Evolutionary conservation across 2,888 invertebrate genomes (phyloP).

Genomic region (Halictus quadricinctus): DNA sequence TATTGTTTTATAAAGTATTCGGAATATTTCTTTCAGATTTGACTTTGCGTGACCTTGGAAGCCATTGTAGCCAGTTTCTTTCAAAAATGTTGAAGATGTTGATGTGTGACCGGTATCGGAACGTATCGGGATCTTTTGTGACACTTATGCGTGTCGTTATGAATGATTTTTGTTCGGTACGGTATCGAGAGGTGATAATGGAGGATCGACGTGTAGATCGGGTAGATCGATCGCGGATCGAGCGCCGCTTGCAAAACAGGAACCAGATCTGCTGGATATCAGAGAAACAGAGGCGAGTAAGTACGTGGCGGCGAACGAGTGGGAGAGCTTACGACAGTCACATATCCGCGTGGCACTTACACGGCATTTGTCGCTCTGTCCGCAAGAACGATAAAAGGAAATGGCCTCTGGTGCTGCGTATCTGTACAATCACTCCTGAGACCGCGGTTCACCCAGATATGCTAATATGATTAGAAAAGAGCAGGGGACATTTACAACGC

Average conservation of each 20-base stretch:
- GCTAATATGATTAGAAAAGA: slow-evolving; percentile 59
- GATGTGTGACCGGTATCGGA: too few species aligned
- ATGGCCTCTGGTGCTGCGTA: slow-evolving; percentile 56
- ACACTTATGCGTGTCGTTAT: neutral
- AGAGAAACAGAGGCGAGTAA: slow-evolving; percentile 19
- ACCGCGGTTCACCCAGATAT: slow-evolving; percentile 54
- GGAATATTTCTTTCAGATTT: too few species aligned
- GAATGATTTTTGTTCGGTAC: neutral
- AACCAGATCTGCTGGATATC: slow-evolving; percentile 24
- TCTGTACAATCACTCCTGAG: slow-evolving; percentile 57
- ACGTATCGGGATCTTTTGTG: neutral
- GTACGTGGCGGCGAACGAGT: slow-evolving; percentile 42
- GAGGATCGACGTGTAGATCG: slow-evolving; percentile 15
- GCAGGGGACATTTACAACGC: slow-evolving; percentile 47
- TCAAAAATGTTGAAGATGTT: too few species aligned
- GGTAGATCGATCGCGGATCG: slow-evolving; percentile 28
- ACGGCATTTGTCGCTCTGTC: slow-evolving; percentile 57
- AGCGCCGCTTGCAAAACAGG: slow-evolving; percentile 31
- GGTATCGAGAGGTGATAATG: neutral
- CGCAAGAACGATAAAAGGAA: slow-evolving; percentile 69
- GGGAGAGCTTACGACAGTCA: slow-evolving; percentile 66
- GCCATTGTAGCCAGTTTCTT: too few species aligned
- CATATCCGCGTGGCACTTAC: slow-evolving; percentile 60
- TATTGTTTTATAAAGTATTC: too few species aligned
- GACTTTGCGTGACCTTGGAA: too few species aligned